Base-by-base conservation (phyloP, 1,140 invertebrate species). In the Geopemphigus sp. region DNA sequence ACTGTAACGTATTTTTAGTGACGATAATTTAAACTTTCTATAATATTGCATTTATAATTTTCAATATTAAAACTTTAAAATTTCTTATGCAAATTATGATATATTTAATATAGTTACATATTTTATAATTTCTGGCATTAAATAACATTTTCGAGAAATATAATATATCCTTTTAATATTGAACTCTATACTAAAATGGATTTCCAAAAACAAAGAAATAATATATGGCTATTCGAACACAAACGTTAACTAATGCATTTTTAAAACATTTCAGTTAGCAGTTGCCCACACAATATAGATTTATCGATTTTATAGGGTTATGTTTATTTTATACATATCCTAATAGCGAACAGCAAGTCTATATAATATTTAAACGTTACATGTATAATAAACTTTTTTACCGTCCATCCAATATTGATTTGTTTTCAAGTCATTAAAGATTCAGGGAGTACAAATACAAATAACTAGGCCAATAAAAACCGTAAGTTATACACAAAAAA, bases 301-400 rank as follows among this genome's bases (percentile, higher is more conserved):
- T n/a, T 39, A 66, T 66, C n/a, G 64, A 66, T 66, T 66, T 5
- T 6, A 15, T 22, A 19, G 22, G 64, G 64, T 66, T 32, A 47
- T 66, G 64, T 66, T 66, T 64, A 32, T 17, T 19, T 39, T 66
- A 15, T 6, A 45, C n/a, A 11, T 24, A n/a, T 1, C 39, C 12
- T 8, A 39, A 45, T 22, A 14, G 6, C 32, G 11, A 45, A 14
- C 11, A 6, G 63, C 17, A n/a, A 64, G 63, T n/a, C 19, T 19
- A 66, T 66, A 24, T 24, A 66, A 45, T 66, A 45, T 66, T 39
- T 64, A 64, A 64, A 29, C 32, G 29, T 29, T 64, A 17, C 19
- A 39, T 17, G 61, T 11, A 39, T n/a, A 32, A 64, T 32, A 39
- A 63, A 32, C 29, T 17, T 19, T 26, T 15, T 61, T 1, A 1